A percentile compares a stretch with the other conserved stretches of the same genome.
These are phyloP conservation scores for Pseudopleuronectes americanus DNA, from an alignment of 2,797 vertebrate species.

Conservation along the genomic window DNA sequence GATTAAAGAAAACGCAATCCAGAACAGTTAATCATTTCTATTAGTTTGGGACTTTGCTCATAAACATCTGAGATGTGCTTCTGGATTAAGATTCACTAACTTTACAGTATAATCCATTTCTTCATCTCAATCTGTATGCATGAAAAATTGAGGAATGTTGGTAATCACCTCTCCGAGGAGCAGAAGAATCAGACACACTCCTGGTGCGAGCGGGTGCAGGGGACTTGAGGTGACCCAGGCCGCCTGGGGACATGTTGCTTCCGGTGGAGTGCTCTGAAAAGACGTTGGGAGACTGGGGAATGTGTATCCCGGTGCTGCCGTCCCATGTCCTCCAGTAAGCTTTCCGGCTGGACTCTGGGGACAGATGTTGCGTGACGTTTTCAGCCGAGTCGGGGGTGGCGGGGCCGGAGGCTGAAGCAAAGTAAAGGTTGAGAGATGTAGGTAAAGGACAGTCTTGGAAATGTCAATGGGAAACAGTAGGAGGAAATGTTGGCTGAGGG, in stretches of 20 bases:
- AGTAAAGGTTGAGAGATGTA: constrained; percentile 29
- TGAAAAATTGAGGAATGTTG: background rate
- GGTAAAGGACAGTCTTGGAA: constrained; percentile 36
- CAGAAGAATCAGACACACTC: constrained; percentile 96
- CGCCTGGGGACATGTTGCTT: constrained; percentile 85
- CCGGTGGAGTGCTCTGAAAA: constrained; percentile 88
- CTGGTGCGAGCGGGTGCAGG: constrained; percentile 91
- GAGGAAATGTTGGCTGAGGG: constrained; percentile 36
- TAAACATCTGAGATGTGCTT: constrained; percentile 1
- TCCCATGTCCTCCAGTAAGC: constrained; percentile 97
- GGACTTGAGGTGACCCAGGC: constrained; percentile 91
- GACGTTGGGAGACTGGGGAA: constrained; percentile 90
- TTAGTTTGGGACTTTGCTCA: background rate
- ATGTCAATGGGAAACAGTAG: constrained; percentile 37
- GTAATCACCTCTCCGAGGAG: constrained; percentile 90
- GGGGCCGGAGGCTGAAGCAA: constrained; percentile 89
- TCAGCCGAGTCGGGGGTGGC: constrained; percentile 96
- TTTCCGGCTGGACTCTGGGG: constrained; percentile 94
- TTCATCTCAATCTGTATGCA: background rate
- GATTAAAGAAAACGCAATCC: fast-evolving
- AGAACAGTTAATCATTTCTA: background rate
- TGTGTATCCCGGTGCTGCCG: constrained; percentile 78
- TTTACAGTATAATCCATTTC: background rate
- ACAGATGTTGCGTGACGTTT: constrained; percentile 92
- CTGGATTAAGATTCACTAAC: background rate